Evolutionary conservation across 2,113 vertebrate genomes (phyloP).

Genomic region (Sapayoa aenigma): DNA sequence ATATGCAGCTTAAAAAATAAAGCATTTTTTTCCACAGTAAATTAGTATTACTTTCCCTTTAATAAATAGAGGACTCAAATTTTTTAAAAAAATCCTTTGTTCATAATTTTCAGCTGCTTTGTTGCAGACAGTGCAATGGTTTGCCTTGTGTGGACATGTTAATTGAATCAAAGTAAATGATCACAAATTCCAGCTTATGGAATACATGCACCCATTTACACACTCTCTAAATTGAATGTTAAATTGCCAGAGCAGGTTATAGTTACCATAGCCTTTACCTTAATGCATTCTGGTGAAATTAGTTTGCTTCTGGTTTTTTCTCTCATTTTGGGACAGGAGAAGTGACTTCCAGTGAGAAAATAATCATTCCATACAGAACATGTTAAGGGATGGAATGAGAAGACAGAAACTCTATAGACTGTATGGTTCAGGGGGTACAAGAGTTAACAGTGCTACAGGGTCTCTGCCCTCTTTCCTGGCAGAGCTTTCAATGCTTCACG

Average conservation of each 20-base stretch:
- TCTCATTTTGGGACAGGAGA: background rate
- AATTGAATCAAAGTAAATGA: background rate
- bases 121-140: background rate
- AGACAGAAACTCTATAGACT: background rate
- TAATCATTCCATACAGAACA: background rate
- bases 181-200: background rate
- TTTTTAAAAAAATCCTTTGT: background rate
- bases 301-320: background rate
- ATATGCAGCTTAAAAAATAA: background rate
- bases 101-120: background rate
- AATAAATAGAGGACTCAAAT: background rate
- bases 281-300: background rate
- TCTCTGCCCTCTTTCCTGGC: background rate
- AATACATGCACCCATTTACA: background rate
- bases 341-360: background rate
- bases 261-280: background rate
- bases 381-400: background rate
- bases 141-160: accelerated
- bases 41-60: background rate
- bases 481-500: background rate
- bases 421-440: background rate
- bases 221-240: background rate
- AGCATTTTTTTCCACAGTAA: background rate
- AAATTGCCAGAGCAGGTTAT: background rate
- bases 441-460: background rate